Conservation (phyloP, 2,797 vertebrate genomes). For the Steatocranus sp. region DNA sequence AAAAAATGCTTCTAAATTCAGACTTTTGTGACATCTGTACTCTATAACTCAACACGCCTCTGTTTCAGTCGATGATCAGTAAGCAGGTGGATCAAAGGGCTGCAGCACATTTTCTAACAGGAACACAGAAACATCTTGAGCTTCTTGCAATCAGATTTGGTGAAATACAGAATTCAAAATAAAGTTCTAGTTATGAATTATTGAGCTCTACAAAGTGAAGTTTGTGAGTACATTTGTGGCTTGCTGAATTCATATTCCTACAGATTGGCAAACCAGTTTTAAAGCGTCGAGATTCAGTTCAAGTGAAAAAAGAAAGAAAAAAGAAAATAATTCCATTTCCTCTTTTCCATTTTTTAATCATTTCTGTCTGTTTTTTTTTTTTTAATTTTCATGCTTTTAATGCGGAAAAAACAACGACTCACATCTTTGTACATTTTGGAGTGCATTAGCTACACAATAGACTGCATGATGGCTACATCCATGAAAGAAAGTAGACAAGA, state of each 20-base stretch:
- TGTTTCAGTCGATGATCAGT: background rate
- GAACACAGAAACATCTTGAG: background rate
- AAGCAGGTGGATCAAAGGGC: background rate
- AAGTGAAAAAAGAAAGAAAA: background rate
- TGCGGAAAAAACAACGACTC: accelerated
- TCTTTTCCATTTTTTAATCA: background rate
- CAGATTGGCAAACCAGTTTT: background rate
- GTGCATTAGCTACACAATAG: background rate
- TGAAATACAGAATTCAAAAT: background rate
- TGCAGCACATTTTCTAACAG: background rate
- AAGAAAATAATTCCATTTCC: background rate
- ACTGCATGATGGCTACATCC: background rate
- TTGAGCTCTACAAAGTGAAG: background rate
- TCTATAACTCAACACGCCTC: background rate
- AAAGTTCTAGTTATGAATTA: background rate
- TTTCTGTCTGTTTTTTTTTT: background rate
- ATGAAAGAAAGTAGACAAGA: background rate
- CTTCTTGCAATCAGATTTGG: background rate
- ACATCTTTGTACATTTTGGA: background rate
- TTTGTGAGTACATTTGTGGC: background rate
- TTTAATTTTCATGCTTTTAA: background rate
- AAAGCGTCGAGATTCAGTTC: background rate
- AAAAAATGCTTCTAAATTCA: background rate
- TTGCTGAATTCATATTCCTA: background rate
- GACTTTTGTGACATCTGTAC: background rate